Evolutionary conservation across 2,797 vertebrate genomes (phyloP), one percentile per base, ranked within the genome.

Genomic region (Pelobates cultripes): DNA sequence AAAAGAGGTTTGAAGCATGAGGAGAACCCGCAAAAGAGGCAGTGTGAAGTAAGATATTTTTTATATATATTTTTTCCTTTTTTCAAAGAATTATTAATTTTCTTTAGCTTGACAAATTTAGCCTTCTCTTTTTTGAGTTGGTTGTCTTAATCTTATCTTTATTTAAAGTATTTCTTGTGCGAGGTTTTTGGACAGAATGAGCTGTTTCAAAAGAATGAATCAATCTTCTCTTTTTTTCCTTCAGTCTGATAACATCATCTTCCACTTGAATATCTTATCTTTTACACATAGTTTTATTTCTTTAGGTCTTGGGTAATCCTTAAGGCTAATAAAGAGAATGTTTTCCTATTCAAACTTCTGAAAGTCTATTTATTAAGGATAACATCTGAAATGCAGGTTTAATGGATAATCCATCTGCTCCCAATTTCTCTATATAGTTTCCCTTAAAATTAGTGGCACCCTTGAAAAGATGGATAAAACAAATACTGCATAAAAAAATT

Each of bases 241-340:
- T 78, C 71, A 61, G 51, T 51, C 76, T 69, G 76, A 83, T 83
- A 69, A 70, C 75, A 83, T 83, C 76, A 78, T 69, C 78, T 78
- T 78, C 76, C 81, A 78, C 81, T 83, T 78, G 70, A 83, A 83
- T 78, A 78, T 78, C 75, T 78, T 74, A 78, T 78, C 81, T 61
- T 78, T 72, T 69, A 74, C 42, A 73, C 70, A 69, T 51, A 55
- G 78, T 70, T 70, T 74, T 7, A 68, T 67, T 67, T 61, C 55
- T 82, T 72, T 2, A 43, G 64, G 63, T 41, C 45, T 51, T 69
- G 47, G 55, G 63, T 61, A 78, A 74, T 83, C 70, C 73, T 74
- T 83, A 42, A 78, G 67, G 70, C 64, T 82, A 76, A 82, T 43
- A 70, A 70, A 28, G 47, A 70, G 44, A 70, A 45, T 44, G 41